Percentiles rank a stretch among this genome's conserved stretches.
phyloP scores from a whole-genome alignment of 2,797 vertebrate species.

The Notamacropus eugenii region DNA sequence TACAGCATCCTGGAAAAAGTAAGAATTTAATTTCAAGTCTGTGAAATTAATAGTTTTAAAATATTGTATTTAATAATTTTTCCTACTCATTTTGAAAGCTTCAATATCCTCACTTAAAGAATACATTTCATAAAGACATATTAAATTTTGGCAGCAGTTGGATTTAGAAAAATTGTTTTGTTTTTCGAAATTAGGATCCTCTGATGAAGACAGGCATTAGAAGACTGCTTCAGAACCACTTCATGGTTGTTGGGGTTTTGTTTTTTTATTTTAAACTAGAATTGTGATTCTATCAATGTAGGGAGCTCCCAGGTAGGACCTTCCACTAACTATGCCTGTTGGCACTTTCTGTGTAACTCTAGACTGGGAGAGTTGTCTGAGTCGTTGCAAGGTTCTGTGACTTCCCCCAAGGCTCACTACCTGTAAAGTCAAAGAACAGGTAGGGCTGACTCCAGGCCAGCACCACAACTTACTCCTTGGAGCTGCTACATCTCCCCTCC shows the following conservation, averaged over 20 bases:
- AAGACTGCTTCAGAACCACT: neutral
- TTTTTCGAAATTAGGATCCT: neutral
- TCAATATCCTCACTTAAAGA: slow-evolving; percentile 4
- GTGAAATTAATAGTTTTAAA: neutral
- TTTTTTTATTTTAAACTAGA: neutral
- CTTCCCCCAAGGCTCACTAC: neutral
- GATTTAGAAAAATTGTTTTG: neutral
- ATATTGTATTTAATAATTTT: slow-evolving; percentile 52
- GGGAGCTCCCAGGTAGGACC: neutral
- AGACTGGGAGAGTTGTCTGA: neutral
- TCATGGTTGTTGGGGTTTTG: neutral
- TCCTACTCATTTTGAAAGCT: slow-evolving; percentile 40
- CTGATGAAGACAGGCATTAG: neutral
- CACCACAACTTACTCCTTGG: neutral
- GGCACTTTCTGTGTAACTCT: neutral
- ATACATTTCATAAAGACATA: neutral
- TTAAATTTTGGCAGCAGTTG: neutral
- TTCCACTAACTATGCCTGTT: neutral
- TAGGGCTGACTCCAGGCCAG: neutral
- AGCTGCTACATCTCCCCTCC: neutral
- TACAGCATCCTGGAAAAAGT: slow-evolving; percentile 89
- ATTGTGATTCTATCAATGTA: neutral
- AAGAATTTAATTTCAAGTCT: slow-evolving; percentile 63
- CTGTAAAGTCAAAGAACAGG: neutral
- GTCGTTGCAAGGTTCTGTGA: neutral